phyloP scores from a whole-genome alignment of 2,113 vertebrate genomes.

The Hemichromis elongatus region DNA sequence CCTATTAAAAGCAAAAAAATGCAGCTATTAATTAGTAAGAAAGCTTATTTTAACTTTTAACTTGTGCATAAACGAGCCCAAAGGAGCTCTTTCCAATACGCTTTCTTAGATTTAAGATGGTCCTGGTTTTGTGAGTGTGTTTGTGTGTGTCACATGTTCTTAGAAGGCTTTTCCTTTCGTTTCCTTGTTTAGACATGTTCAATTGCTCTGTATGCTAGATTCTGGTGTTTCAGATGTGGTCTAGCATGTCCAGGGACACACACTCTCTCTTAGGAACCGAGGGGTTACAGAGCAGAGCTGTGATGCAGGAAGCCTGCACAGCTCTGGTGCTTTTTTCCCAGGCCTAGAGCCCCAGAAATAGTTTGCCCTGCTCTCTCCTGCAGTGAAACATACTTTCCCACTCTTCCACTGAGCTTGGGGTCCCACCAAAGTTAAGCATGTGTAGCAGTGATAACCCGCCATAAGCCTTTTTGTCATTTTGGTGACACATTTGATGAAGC shows the following conservation, averaged over 20 bases:
- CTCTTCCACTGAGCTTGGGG: slow-evolving; percentile 18
- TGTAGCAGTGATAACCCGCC: not conserved
- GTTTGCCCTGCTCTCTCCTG: slow-evolving; percentile 24
- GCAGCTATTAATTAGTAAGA: not conserved
- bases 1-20: not conserved
- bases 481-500: not conserved
- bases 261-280: slow-evolving; percentile 38
- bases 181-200: slow-evolving; percentile 38
- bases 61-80: not conserved
- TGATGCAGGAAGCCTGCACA: slow-evolving; percentile 27
- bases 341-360: slow-evolving; percentile 66
- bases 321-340: slow-evolving; percentile 67
- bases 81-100: not conserved
- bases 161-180: not conserved
- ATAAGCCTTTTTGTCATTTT: not conserved
- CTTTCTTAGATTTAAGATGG: not conserved
- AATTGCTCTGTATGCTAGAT: not conserved
- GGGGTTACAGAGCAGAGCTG: slow-evolving; percentile 45
- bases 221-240: slow-evolving; percentile 49
- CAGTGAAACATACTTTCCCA: slow-evolving; percentile 55
- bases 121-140: not conserved
- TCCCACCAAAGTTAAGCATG: slow-evolving; percentile 34
- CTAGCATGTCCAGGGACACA: slow-evolving; percentile 4
- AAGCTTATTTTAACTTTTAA: not conserved
- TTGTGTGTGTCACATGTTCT: not conserved